Evolutionary conservation across 2,888 invertebrate species (phyloP).

Genomic region (Pachliopta kotzebuea): DNA sequence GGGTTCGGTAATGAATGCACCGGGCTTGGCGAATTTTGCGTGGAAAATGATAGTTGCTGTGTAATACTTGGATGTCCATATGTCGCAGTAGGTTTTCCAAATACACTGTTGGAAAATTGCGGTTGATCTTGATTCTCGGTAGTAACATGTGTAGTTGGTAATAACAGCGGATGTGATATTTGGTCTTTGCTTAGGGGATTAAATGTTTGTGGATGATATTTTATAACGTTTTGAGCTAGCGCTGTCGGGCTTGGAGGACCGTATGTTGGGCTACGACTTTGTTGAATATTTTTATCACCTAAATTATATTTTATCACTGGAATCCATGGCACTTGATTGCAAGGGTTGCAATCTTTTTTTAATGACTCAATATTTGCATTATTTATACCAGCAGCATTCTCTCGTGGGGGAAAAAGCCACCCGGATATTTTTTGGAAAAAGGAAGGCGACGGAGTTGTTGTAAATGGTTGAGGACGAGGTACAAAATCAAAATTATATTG

Average conservation of each 20-base stretch:
- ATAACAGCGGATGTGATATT: conserved; percentile 42
- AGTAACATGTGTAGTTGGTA: conserved; percentile 49
- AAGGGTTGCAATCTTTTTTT: conserved; percentile 85
- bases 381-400: conserved; percentile 49
- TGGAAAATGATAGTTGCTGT: conserved; percentile 56
- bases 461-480: conserved; percentile 67
- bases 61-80: conserved; percentile 52
- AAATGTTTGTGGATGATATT: conserved; percentile 52
- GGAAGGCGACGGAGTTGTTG: conserved; percentile 69
- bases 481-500: conserved; percentile 73
- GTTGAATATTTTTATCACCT: conserved; percentile 57
- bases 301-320: conserved; percentile 82
- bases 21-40: conserved; percentile 57
- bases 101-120: conserved; percentile 39
- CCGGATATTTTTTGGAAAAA: conserved; percentile 81
- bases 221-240: conserved; percentile 46
- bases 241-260: conserved; percentile 69
- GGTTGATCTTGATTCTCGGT: conserved; percentile 56
- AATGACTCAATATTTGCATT: conserved; percentile 51
- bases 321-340: conserved; percentile 91
- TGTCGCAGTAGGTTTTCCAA: conserved; percentile 52
- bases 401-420: conserved; percentile 82
- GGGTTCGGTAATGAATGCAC: conserved; percentile 47
- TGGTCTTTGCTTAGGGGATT: conserved; percentile 43
- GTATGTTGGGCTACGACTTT: conserved; percentile 59